phyloP scores from a whole-genome alignment of 2,113 vertebrate genomes.

The Rhodinocichla rosea region DNA sequence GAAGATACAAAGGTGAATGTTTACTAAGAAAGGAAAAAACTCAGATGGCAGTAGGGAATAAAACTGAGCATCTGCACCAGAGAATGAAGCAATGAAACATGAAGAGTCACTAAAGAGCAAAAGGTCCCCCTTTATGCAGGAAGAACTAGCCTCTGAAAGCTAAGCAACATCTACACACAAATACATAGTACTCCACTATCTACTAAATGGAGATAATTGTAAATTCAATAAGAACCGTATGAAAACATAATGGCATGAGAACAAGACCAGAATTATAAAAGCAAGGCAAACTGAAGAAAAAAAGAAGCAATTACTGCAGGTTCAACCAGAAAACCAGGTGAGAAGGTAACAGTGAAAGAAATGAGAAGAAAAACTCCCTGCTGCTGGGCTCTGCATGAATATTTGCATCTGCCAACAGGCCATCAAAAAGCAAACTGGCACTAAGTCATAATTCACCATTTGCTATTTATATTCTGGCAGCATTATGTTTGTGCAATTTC shows the following conservation, averaged over 20 bases:
- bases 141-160: background rate
- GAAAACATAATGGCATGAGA: background rate
- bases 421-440: conserved; percentile 32
- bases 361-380: background rate
- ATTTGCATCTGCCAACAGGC: conserved; percentile 12
- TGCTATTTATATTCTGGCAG: conserved; percentile 47
- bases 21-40: background rate
- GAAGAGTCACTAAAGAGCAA: background rate
- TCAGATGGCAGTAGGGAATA: background rate
- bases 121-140: background rate
- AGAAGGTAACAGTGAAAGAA: background rate
- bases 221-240: background rate
- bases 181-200: background rate
- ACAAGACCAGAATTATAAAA: background rate
- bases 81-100: background rate
- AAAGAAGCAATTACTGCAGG: background rate
- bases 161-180: background rate
- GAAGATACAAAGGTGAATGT: background rate
- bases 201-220: background rate
- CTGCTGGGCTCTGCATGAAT: background rate
- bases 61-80: background rate
- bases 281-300: background rate
- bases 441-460: conserved; percentile 18
- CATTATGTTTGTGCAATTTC: background rate
- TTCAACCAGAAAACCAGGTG: background rate